Evolutionary conservation across 2,888 invertebrate genomes (phyloP).

Genomic region (Nomada fabriciana): DNA sequence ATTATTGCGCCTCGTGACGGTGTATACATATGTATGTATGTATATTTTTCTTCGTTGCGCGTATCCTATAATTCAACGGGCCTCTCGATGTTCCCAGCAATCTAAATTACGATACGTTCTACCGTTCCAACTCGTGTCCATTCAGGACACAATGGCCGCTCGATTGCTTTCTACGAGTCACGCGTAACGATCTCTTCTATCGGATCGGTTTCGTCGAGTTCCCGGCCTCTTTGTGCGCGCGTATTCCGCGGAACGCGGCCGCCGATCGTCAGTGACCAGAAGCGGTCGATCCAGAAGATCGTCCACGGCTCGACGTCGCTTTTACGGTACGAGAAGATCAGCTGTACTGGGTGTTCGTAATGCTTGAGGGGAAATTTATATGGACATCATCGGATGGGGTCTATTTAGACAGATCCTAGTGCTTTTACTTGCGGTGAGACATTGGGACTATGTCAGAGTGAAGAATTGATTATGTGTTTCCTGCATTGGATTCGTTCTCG

Average conservation of each 20-base stretch:
- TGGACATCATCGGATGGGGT: background rate
- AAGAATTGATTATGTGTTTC: no score
- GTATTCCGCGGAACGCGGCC: constrained; percentile 26
- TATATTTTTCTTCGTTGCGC: constrained; percentile 2
- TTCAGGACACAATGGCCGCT: constrained; percentile 51
- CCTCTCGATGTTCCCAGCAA: constrained; percentile 43
- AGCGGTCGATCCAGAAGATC: constrained; percentile 6
- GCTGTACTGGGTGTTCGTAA: background rate
- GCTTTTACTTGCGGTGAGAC: no score
- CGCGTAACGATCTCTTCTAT: constrained; percentile 55
- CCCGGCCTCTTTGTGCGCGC: constrained; percentile 17
- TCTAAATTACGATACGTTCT: constrained; percentile 46
- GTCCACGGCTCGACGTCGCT: constrained; percentile 20
- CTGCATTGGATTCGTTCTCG: no score
- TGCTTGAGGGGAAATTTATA: background rate
- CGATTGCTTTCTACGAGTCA: constrained; percentile 53
- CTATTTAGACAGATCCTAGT: no score
- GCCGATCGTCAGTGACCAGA: constrained; percentile 16
- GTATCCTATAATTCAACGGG: constrained; percentile 24
- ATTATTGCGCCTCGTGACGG: background rate
- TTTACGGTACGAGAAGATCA: background rate
- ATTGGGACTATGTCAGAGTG: no score
- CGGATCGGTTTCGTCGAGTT: constrained; percentile 43
- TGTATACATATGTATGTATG: no score
- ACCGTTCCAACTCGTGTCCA: constrained; percentile 40